Conservation (phyloP, 2,888 invertebrate genomes). For the Noctua fimbriata region DNA sequence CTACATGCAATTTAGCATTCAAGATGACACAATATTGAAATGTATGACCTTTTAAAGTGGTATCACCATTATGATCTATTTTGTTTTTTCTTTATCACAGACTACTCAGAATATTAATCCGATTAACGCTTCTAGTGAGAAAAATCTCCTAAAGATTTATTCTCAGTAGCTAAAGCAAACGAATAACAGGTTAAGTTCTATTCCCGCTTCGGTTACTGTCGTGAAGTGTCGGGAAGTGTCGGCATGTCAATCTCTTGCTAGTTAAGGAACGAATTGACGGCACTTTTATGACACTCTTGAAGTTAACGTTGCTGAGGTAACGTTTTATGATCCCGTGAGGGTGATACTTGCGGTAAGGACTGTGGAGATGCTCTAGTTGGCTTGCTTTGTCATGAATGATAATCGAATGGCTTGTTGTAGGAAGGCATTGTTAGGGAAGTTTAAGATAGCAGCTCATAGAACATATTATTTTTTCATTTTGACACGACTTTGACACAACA, state of each 20-base stretch:
- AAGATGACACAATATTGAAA: too few relatives aligned
- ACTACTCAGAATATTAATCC: neutral
- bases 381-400: conserved; percentile 1
- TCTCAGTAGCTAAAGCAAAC: conserved; percentile 39
- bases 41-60: neutral
- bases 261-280: conserved; percentile 82
- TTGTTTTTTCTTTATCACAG: neutral
- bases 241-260: conserved; percentile 77
- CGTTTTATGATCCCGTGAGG: conserved; percentile 73
- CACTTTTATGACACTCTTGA: conserved; percentile 82
- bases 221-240: conserved; percentile 26
- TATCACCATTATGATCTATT: neutral
- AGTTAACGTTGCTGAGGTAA: conserved; percentile 79
- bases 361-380: neutral
- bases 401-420: neutral
- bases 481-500: too few relatives aligned
- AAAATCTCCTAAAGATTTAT: conserved; percentile 9
- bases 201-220: conserved; percentile 58
- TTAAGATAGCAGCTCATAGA: too few relatives aligned
- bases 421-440: neutral
- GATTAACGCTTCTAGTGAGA: neutral
- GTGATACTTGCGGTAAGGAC: conserved; percentile 41
- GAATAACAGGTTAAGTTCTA: conserved; percentile 61
- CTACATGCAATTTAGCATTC: too few relatives aligned
- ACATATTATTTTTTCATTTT: neutral